Percentiles rank a stretch among this genome's conserved stretches.
These are phyloP conservation scores for Tyrannus savana DNA, from an alignment of 2,113 vertebrate species.

Conservation along the genomic window DNA sequence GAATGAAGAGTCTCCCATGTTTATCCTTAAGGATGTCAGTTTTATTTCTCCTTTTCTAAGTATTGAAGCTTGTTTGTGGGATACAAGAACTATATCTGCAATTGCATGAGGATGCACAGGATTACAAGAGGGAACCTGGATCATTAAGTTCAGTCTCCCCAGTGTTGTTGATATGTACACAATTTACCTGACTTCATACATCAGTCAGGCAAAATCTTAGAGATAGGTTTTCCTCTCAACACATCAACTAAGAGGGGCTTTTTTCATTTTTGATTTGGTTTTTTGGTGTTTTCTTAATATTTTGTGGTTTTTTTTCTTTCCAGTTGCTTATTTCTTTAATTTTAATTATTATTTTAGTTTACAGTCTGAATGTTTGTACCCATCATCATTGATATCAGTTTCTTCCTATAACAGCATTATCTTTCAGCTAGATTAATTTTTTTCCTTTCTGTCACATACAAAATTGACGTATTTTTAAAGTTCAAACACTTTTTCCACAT, in stretches of 20 bases:
- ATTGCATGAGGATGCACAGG: background rate
- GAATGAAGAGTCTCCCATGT: background rate
- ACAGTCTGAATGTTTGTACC: background rate
- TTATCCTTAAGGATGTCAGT: background rate
- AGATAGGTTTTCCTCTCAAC: background rate
- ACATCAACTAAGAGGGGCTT: background rate
- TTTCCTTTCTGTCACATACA: background rate
- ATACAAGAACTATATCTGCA: background rate
- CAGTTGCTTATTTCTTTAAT: background rate
- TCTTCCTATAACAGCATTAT: background rate
- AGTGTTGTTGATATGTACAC: rapidly evolving
- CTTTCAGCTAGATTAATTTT: background rate
- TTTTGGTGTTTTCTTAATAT: background rate
- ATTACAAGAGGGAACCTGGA: background rate
- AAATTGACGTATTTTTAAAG: background rate
- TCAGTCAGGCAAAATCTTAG: background rate
- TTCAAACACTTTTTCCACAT: background rate
- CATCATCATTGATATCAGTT: background rate
- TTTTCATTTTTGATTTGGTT: background rate
- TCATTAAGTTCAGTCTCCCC: background rate
- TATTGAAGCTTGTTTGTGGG: background rate
- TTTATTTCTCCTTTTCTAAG: background rate
- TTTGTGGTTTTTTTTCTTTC: background rate
- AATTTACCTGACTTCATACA: background rate
- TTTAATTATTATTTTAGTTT: background rate